Evolutionary conservation across 2,797 vertebrate genomes (phyloP), one percentile per base, ranked within the genome.

Genomic region (Harpagifer antarcticus): DNA sequence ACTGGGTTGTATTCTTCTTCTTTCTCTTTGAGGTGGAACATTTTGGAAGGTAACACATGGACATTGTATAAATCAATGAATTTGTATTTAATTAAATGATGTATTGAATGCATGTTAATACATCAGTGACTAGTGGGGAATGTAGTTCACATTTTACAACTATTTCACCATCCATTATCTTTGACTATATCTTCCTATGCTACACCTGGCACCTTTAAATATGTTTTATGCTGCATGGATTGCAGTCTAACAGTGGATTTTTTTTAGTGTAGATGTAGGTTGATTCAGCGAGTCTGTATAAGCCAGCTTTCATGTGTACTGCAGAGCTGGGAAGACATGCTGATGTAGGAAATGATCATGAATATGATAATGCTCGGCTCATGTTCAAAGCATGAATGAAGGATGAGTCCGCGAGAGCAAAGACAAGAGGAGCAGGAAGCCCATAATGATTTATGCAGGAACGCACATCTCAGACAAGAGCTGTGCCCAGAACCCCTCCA

Each of bases 271-370:
- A 42, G 13, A 56, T 17, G 5, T n/a, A 6, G 42, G 54, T 58
- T 48, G 23, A 78, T 74, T 70, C 7, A 13, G 48, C 47, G 40
- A 23, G n/a, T 42, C 1, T 70, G 14, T 49, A 42, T 75, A 16
- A 64, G 77, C 73, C 80, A 90, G 75, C 90, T 92, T 91, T 90
- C 86, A 91, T 89, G 81, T 80, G 56, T 27, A 33, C 33, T 47
- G 58, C 60, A 72, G 45, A 59, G 65, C n/a, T 58, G 60, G 44
- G 53, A 79, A 63, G 19, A 69, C 65, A 81, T 62, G 78, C 55
- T 63, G n/a, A 79, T 56, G 56, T 9, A 43, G 31, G 50, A 68
- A 55, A 65, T 68, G 64, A 49, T 19, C 23, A 58, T 82, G 79
- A 60, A 78, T 19, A 47, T 68, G 59, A 76, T 73, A 40, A 72